Conservation (phyloP, 2,113 vertebrate species). For the Spea multiplicata region DNA sequence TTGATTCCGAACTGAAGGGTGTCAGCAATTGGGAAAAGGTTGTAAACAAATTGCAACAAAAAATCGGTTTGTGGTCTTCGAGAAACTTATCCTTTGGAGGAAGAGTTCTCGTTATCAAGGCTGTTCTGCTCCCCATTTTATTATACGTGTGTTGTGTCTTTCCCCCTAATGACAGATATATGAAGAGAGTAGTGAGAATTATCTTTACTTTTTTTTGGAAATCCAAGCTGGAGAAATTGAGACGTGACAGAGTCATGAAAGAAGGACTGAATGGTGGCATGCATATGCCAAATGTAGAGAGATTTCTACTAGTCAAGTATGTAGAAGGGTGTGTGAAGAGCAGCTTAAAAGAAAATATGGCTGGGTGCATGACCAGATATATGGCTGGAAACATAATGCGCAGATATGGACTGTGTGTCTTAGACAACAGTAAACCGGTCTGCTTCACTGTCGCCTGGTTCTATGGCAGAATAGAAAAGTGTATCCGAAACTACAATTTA, state of each 20-base stretch:
- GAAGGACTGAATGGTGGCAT: neutral
- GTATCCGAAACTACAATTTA: neutral
- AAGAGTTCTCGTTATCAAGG: neutral
- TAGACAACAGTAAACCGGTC: neutral
- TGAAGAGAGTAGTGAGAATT: neutral
- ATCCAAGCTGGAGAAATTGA: neutral
- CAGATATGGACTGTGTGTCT: neutral
- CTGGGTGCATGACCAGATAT: neutral
- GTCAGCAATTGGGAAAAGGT: neutral
- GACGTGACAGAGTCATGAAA: neutral
- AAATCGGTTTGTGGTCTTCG: neutral
- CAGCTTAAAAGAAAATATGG: neutral
- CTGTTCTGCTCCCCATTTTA: neutral
- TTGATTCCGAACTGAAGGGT: neutral
- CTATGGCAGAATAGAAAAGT: neutral
- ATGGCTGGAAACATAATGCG: neutral
- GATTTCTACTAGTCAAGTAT: neutral
- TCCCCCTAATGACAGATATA: neutral
- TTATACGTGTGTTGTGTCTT: neutral
- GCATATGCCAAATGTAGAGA: neutral
- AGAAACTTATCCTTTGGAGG: neutral
- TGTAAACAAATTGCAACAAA: neutral
- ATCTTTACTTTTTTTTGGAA: slow-evolving; percentile 6
- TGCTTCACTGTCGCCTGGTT: neutral
- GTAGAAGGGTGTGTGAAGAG: neutral